Evolutionary conservation across 2,797 vertebrate species (phyloP).

Genomic region (Hippocampus kuda): DNA sequence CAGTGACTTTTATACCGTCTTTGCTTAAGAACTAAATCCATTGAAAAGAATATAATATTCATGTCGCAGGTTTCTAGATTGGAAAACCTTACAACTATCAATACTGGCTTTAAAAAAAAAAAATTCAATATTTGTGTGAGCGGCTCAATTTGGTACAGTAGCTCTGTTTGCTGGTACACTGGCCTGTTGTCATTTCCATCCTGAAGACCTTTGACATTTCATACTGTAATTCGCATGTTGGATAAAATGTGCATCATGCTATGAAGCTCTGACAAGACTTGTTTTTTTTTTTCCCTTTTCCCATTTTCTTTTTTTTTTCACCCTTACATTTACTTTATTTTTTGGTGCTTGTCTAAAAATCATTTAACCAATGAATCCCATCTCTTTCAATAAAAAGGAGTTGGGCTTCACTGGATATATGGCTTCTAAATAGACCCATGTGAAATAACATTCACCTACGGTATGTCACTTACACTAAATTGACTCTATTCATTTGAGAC

Average conservation of each 20-base stretch:
- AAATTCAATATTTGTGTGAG: background rate
- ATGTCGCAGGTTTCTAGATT: background rate
- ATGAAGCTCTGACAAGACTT: background rate
- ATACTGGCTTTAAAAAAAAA: background rate
- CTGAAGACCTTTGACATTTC: background rate
- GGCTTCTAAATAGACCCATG: slow-evolving; percentile 31
- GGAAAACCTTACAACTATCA: background rate
- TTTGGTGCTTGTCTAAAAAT: slow-evolving; percentile 3
- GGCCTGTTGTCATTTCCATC: background rate
- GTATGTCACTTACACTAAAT: slow-evolving; percentile 33
- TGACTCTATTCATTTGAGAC: slow-evolving; percentile 37
- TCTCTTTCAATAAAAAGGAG: slow-evolving; percentile 9
- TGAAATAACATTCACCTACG: slow-evolving; percentile 36
- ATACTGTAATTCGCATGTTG: background rate
- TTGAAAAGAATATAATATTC: background rate
- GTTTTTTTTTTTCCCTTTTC: background rate
- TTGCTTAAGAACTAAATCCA: background rate
- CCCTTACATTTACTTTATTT: background rate
- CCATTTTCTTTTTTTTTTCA: background rate
- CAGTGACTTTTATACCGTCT: background rate
- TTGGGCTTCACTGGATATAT: slow-evolving; percentile 22
- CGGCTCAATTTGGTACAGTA: no score
- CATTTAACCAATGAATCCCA: slow-evolving; percentile 1
- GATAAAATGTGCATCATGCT: background rate
- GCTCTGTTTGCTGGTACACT: background rate